Evolutionary conservation across 1,140 invertebrate species (phyloP), one percentile per base, ranked within the genome.

Genomic region (Drosophila parvula): DNA sequence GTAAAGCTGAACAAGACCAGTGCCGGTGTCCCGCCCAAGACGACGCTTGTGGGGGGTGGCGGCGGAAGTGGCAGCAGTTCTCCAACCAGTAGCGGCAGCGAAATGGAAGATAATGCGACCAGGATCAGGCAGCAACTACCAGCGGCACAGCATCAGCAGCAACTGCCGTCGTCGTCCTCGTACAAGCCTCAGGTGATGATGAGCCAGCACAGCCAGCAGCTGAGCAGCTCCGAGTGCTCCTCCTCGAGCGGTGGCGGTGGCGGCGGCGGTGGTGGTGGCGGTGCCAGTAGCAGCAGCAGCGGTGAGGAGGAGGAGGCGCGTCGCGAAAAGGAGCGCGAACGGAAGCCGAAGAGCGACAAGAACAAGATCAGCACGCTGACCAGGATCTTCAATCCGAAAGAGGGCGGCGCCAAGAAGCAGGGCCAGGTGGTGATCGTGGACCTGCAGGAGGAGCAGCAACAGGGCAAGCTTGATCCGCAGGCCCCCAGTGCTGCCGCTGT

Each of bases 301-400:
- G 75, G 75, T 5, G 85, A 90, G 11, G 85, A 90, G 40, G 81
- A 81, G 8, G 74, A 78, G 28, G 56, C 65, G 14, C 78, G 82
- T 30, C 69, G 65, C 0, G 76, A 79, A 14, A 61, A 74, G 56
- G 77, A 79, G 30, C 44, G 77, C 43, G 76, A 84, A 12, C 44
- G 74, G 73, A 86, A 86, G 44, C 67, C 79, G 2, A 86, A 88
- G 51, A 86, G 79, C 56, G 82, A 96, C 82, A 95, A 95, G 74
- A 96, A 96, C 86, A 96, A 96, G 90, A 95, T 93, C 71, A 94
- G 94, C 65, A 96, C 95, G 0, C 79, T 96, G 30, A 92, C 94
- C 4, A 95, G 95, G 76, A 88, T 96, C 12, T 96, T 96, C 81
- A 94, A 94, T 71, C 94, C 93, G 22, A 94, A 93, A 11, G 94